Evolutionary conservation across 2,888 invertebrate genomes (phyloP), one percentile per base, ranked within the genome.

Genomic region (Escarpia spicata): DNA sequence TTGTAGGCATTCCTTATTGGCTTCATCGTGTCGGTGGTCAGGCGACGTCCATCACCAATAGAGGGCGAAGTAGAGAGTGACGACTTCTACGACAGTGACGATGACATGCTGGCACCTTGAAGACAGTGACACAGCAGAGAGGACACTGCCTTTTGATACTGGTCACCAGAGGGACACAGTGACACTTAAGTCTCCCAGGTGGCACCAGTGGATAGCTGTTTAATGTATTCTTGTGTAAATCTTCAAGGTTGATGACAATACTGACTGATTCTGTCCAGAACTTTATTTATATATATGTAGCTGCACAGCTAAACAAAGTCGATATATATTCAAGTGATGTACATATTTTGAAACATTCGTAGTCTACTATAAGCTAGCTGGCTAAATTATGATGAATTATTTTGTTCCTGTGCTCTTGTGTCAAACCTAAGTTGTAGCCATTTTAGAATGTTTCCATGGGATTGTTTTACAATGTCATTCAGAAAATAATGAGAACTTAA

Each of bases 71-170:
- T 96, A 43, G 96, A 96, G 89, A 94, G 94, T 37, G 95, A 96
- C 93, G 96, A 96, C 93, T 95, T 96, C 94, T 95, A 95, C 31
- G 96, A 95, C 92, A 95, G 95, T 94, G 96, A 96, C 94, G 96
- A 96, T 91, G 75, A 75, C 75, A 75, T 75, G 75, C 75, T 75
- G 75, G 75, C 75, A 26, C 26, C 75, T 26, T 75, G 75, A 75
- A 75, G 75, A 75, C 75, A 60, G 15, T 60, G 1, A 75, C 26
- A n/a, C 2, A 15, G 6, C n/a, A n/a, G 75, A 52, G 52, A 52
- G 52, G 52, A 52, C 52, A 52, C 9, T 52, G 52, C 9, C 52
- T 12, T 52, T 12, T 52, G 52, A 52, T 52, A 3, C 52, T 19
- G 26, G 75, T 75, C 75, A 75, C n/a, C 26, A 75, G 75, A 26